Conservation (phyloP, 2,113 vertebrate species). For the Saimiri boliviensis region DNA sequence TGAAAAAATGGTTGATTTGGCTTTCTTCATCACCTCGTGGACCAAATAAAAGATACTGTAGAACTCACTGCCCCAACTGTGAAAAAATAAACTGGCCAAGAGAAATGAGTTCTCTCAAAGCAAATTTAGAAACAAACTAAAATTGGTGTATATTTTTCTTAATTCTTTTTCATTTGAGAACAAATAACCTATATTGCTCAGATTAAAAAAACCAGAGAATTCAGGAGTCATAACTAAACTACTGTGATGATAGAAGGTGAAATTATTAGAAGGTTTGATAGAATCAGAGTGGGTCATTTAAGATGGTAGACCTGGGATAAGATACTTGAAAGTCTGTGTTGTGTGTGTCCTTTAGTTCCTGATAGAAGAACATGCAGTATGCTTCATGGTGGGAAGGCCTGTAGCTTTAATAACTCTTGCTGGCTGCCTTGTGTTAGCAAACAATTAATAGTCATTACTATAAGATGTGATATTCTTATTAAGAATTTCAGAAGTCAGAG, state of each 20-base stretch:
- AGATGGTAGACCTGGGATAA: background rate
- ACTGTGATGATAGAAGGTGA: background rate
- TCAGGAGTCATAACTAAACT: background rate
- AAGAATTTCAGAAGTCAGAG: conserved; percentile 43
- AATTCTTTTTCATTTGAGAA: conserved; percentile 47
- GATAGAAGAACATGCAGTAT: background rate
- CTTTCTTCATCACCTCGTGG: conserved; percentile 34
- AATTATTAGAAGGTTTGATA: background rate
- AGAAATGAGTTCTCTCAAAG: background rate
- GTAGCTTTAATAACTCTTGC: background rate
- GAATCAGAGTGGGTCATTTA: background rate
- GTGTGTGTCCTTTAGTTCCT: background rate
- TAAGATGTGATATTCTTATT: background rate
- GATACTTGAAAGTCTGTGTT: background rate
- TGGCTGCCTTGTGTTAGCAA: conserved; percentile 9
- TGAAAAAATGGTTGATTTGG: conserved; percentile 49
- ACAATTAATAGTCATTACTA: background rate
- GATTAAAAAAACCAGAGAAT: background rate
- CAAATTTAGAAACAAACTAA: conserved; percentile 52
- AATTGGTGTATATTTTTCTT: conserved; percentile 15
- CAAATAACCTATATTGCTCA: background rate
- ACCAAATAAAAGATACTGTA: conserved; percentile 48
- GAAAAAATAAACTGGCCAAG: conserved; percentile 3
- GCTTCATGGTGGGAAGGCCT: background rate
- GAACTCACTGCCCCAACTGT: background rate